Conservation (phyloP, 2,113 vertebrate species). For the Danio rerio region GRCz12tu NC_133180.1:40663001-40663500, state of each 20-base stretch:
- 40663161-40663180: neutral
- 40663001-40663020: neutral
- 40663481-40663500: neutral
- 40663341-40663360: conserved; percentile 24
- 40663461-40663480: neutral
- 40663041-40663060: neutral
- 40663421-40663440: conserved; percentile 31
- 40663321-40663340: conserved; percentile 47
- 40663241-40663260: conserved; percentile 46
- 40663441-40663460: neutral
- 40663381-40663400: conserved; percentile 38
- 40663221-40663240: conserved; percentile 44
- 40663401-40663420: conserved; percentile 27
- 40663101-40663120: neutral
- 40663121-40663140: conserved; percentile 13
- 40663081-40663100: neutral
- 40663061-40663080: conserved; percentile 34
- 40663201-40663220: conserved; percentile 47
- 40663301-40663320: conserved; percentile 59
- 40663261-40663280: conserved; percentile 51
- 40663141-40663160: neutral
- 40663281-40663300: conserved; percentile 46
- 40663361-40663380: conserved; percentile 52
- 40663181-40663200: neutral
- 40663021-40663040: conserved; percentile 5